Base-by-base conservation (phyloP, 1,140 invertebrate genomes). In the Eciton burchellii region DNA sequence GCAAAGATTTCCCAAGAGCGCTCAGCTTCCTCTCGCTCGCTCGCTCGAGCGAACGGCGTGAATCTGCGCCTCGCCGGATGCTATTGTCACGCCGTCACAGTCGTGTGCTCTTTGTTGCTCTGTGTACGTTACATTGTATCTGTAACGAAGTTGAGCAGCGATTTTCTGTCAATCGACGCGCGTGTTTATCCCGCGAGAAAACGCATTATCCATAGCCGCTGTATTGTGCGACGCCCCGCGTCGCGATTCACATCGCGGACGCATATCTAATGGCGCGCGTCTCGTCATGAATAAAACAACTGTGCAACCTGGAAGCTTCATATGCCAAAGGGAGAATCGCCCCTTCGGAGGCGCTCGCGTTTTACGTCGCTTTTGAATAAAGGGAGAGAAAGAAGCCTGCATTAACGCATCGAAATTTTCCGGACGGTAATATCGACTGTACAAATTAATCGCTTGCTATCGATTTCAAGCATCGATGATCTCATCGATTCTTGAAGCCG, bases 1-100 rank as follows among this genome's bases (percentile, higher is more conserved):
- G 70, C 66, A 71, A 81, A 81, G 79, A 81, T 81, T 81, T 81
- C 79, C 79, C 79, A 49, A 73, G 79, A 74, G 79, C 43, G 24
- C 54, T 6, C 21, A 81, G 43, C 79, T 72, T 41, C 73, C 29
- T 11, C 29, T 29, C 35, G 35, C 35, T 35, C 6, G 35, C 35
- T 35, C 35, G 35, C 35, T 35, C 2, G 6, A 35, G n/a, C 43
- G n/a, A 26, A 14, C 54, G 41, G 21, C 72, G 72, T 26, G 60
- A 76, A 76, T 70, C 26, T 21, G 76, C 76, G 9, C 21, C 49
- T 43, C 54, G 49, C 29, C 62, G 35, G 19, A 21, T n/a, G n/a
- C 5, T n/a, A n/a, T n/a, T 49, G 57, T 19, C 29, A 6, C 6
- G 21, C 0, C n/a, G 26, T 49, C 43, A 74, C 59, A 29, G 56